phyloP scores from a whole-genome alignment of 2,888 invertebrate genomes.

The Conomelus anceps region DNA sequence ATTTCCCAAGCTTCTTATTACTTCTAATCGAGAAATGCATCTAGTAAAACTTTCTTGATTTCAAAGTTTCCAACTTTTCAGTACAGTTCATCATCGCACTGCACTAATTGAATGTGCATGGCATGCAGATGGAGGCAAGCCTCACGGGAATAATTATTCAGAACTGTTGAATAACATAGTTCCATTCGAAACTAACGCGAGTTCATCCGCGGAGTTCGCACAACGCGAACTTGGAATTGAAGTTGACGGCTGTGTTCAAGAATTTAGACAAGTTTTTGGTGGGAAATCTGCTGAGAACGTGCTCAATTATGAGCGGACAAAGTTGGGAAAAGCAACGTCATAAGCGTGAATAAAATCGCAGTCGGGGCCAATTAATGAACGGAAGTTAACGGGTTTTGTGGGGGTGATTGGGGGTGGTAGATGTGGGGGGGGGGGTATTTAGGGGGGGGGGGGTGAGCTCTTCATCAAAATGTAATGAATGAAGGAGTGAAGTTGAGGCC shows the following conservation, averaged over 20 bases:
- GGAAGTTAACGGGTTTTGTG: neutral
- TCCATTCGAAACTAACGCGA: neutral
- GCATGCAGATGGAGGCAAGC: too few species aligned
- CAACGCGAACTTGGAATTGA: neutral
- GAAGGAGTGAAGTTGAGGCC: neutral
- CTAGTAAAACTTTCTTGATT: neutral
- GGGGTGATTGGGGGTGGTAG: too few species aligned
- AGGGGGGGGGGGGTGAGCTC: neutral
- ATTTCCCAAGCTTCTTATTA: too few species aligned
- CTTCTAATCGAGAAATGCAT: neutral
- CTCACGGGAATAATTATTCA: neutral
- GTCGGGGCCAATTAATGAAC: neutral
- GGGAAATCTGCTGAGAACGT: neutral
- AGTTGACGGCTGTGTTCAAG: neutral
- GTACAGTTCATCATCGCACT: neutral
- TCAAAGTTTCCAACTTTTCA: neutral
- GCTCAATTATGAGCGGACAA: neutral
- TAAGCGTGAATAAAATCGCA: neutral
- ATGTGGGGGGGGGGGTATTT: neutral
- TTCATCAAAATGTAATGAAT: neutral
- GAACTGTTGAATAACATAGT: neutral
- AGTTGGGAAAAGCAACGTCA: neutral
- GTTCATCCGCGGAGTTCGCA: too few species aligned
- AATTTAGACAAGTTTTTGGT: neutral
- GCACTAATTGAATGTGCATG: neutral